A percentile compares a stretch with the other conserved stretches of the same genome.
Conservation (phyloP, 1,140 invertebrate species). For the Polypedilum pembai region DNA sequence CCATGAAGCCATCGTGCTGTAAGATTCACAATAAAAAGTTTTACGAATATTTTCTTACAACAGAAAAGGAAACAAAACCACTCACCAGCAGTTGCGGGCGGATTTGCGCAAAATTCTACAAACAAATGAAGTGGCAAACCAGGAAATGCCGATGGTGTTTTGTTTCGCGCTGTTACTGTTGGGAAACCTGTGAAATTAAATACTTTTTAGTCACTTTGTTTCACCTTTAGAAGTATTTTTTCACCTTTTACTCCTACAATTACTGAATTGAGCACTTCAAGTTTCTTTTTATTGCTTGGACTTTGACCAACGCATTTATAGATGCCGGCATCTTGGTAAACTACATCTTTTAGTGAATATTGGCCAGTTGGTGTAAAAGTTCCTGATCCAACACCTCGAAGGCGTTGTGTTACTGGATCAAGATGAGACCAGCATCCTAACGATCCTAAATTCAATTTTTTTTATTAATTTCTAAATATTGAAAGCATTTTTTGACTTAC, state of each 20-base stretch:
- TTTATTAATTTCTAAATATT: background rate
- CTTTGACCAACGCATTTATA: slow-evolving; percentile 63
- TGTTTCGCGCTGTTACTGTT: slow-evolving; percentile 45
- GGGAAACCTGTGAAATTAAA: slow-evolving; percentile 43
- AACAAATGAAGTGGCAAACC: slow-evolving; percentile 47
- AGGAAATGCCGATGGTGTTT: slow-evolving; percentile 48
- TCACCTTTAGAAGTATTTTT: background rate
- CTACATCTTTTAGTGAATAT: slow-evolving; percentile 56
- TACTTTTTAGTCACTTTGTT: too few species aligned
- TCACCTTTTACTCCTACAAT: slow-evolving; percentile 47
- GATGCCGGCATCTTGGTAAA: slow-evolving; percentile 69
- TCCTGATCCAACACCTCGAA: slow-evolving; percentile 51
- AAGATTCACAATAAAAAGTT: background rate
- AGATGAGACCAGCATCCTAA: slow-evolving; percentile 50
- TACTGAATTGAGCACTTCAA: slow-evolving; percentile 46
- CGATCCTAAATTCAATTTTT: slow-evolving; percentile 42
- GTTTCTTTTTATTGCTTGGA: slow-evolving; percentile 46
- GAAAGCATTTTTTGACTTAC: slow-evolving; percentile 39
- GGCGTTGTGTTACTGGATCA: slow-evolving; percentile 50
- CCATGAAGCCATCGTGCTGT: slow-evolving; percentile 42
- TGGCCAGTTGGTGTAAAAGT: slow-evolving; percentile 52
- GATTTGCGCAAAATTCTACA: slow-evolving; percentile 51
- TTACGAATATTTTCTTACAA: background rate
- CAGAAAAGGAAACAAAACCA: background rate
- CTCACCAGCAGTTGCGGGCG: slow-evolving; percentile 39